phyloP scores from a whole-genome alignment of 2,797 vertebrate genomes.

The Nyctalus aviator region DNA sequence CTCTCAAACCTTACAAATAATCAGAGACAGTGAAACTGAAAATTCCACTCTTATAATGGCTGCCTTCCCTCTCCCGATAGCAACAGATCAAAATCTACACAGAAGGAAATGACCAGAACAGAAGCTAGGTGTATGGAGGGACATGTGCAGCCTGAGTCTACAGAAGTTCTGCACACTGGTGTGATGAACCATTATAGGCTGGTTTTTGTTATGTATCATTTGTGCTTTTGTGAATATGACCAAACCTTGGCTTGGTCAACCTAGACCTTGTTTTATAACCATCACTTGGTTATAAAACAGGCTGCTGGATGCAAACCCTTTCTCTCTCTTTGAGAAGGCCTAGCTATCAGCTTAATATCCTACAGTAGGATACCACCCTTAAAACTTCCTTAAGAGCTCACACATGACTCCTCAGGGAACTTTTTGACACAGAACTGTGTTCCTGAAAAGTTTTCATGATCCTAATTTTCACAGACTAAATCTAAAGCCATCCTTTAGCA shows the following conservation, averaged over 20 bases:
- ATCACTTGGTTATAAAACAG: slow-evolving; percentile 6
- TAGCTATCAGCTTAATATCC: background rate
- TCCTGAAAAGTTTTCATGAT: background rate
- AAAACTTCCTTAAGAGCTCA: background rate
- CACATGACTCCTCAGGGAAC: background rate
- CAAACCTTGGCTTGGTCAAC: background rate
- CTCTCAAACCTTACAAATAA: slow-evolving; percentile 16
- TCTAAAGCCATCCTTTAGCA: background rate
- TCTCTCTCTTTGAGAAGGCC: background rate
- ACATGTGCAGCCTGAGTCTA: background rate
- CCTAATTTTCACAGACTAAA: slow-evolving; percentile 34
- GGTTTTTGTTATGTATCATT: background rate
- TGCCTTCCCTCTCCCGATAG: background rate
- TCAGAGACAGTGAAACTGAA: slow-evolving; percentile 19
- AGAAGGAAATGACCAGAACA: background rate
- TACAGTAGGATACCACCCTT: background rate
- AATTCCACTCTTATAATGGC: background rate
- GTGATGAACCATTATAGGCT: background rate
- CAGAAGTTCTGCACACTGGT: background rate
- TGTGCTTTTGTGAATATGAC: background rate
- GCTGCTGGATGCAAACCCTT: background rate
- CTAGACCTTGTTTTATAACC: background rate
- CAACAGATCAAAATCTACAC: slow-evolving; percentile 10
- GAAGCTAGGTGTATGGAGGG: background rate
- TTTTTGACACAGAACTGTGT: background rate